Conservation (phyloP, 2,113 vertebrate genomes). For the Neoarius graeffei region DNA sequence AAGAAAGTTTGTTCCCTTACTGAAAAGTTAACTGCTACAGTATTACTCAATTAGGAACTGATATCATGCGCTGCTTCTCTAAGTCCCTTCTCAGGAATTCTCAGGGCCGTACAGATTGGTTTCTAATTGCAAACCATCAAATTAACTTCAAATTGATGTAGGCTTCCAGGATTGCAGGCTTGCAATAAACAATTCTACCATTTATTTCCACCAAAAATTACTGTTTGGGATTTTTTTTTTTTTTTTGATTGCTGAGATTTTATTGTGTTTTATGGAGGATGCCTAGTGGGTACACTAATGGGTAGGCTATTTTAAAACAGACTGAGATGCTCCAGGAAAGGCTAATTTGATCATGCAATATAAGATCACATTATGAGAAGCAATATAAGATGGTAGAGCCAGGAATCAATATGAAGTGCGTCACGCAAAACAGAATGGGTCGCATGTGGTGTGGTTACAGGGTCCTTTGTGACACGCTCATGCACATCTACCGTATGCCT, state of each 20-base stretch:
- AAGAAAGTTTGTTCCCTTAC: neutral
- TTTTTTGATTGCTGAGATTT: neutral
- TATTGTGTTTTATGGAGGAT: slow-evolving; percentile 20
- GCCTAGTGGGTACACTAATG: slow-evolving; percentile 16
- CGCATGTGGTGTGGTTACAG: neutral
- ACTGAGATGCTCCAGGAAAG: slow-evolving; percentile 25
- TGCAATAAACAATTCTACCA: slow-evolving; percentile 1
- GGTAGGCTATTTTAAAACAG: slow-evolving; percentile 24
- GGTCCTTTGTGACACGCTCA: neutral
- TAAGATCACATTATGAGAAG: slow-evolving; percentile 29
- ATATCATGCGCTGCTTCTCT: neutral
- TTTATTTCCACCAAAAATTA: neutral
- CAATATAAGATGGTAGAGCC: slow-evolving; percentile 16
- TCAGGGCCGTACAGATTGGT: neutral
- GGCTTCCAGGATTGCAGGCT: neutral
- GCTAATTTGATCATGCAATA: slow-evolving; percentile 19
- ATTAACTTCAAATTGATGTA: slow-evolving; percentile 14
- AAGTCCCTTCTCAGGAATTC: neutral
- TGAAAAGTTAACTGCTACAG: neutral
- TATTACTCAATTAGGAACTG: neutral
- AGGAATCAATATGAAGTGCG: slow-evolving; percentile 29
- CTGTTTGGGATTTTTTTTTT: neutral
- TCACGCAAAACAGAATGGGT: neutral
- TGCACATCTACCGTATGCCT: neutral
- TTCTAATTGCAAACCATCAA: slow-evolving; percentile 31